Conservation (phyloP, 2,113 vertebrate genomes). For the Pteruthius melanotis region DNA sequence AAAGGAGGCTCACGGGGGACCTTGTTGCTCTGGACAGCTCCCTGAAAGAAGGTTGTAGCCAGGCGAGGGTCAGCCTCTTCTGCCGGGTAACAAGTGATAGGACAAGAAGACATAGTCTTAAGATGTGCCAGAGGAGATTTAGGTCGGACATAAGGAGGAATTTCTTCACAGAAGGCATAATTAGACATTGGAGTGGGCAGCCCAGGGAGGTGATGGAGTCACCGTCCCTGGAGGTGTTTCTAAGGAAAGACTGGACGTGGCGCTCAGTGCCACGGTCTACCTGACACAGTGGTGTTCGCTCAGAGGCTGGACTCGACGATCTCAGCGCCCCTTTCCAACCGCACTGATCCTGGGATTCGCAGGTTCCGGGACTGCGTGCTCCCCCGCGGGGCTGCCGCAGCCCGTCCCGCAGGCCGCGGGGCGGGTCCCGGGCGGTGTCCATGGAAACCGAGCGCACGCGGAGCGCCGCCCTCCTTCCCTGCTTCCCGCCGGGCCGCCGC, state of each 20-base stretch:
- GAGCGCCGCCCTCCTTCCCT: neutral
- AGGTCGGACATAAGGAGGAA: neutral
- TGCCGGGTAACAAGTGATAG: neutral
- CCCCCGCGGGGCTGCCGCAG: neutral
- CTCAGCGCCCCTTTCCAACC: neutral
- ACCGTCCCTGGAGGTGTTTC: neutral
- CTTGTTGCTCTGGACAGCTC: rapidly evolving
- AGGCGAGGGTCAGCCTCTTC: neutral
- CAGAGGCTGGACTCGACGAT: rapidly evolving
- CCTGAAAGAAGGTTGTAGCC: neutral
- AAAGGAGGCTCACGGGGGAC: neutral
- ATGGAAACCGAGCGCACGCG: constrained; percentile 29
- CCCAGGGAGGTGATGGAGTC: neutral
- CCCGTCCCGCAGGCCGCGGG: neutral
- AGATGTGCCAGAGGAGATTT: neutral
- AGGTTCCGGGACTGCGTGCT: rapidly evolving
- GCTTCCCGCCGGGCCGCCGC: neutral
- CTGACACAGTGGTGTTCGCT: neutral
- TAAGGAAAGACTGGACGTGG: neutral
- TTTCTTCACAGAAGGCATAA: neutral
- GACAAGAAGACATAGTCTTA: neutral
- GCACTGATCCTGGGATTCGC: rapidly evolving
- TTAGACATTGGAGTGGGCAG: neutral
- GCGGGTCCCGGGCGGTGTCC: neutral
- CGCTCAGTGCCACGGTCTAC: neutral